Evolutionary conservation across 2,797 vertebrate genomes (phyloP).

Genomic region (Austrolebias charrua): DNA sequence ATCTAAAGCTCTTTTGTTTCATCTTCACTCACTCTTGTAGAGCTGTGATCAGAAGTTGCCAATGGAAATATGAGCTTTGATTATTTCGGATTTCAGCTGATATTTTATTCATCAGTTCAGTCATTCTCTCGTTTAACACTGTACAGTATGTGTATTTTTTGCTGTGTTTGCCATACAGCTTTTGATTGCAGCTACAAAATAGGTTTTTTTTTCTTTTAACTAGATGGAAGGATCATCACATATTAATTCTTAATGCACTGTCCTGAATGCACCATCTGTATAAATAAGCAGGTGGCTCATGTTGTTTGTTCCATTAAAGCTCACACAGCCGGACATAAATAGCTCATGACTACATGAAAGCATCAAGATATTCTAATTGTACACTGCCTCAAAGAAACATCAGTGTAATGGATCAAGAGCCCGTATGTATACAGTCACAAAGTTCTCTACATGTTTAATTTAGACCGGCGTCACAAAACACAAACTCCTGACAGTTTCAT

Average conservation of each 20-base stretch:
- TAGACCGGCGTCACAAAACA: constrained; percentile 14
- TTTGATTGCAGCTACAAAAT: not conserved
- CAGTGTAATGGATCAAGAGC: constrained; percentile 22
- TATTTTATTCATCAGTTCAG: not conserved
- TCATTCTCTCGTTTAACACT: too few species aligned
- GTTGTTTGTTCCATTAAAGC: constrained; percentile 66
- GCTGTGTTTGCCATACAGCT: not conserved
- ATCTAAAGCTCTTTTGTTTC: not conserved
- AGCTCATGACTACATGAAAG: constrained; percentile 51
- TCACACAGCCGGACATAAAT: constrained; percentile 63
- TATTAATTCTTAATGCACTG: constrained; percentile 35
- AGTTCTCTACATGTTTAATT: constrained; percentile 23
- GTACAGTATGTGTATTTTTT: not conserved
- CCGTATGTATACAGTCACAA: not conserved
- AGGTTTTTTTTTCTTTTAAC: not conserved
- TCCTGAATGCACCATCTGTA: constrained; percentile 39
- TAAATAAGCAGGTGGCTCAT: constrained; percentile 45
- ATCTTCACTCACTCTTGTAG: not conserved
- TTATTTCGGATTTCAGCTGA: not conserved
- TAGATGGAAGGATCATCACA: not conserved
- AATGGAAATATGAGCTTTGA: not conserved
- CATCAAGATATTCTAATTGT: constrained; percentile 58
- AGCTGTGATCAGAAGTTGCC: not conserved
- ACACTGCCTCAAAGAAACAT: constrained; percentile 37
- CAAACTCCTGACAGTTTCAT: constrained; percentile 24